Base-by-base conservation (phyloP, 2,888 invertebrate species). In the Orgyia antiqua region DNA sequence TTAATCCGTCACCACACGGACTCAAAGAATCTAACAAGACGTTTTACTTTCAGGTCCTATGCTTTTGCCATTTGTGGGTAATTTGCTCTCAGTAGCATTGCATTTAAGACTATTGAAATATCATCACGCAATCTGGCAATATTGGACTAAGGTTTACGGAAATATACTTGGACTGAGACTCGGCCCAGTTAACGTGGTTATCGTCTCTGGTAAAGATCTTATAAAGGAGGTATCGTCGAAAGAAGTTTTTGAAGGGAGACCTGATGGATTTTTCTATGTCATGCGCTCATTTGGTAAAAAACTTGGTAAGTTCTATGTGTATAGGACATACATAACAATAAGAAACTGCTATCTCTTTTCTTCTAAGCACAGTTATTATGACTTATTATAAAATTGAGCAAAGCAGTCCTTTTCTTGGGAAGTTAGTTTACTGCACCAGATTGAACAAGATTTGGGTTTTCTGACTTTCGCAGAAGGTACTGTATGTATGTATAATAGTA, bases 221-320 rank as follows among this genome's bases (percentile, higher is more conserved):
- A 89, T 92, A 8, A 90, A 87, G 44, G 90, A 92, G 53, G 89
- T 91, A 3, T 80, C 90, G 1, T 73, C 83, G 0, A 80, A 87
- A 24, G 91, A 91, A 15, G 91, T 90, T 18, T 92, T 93, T 42
- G 90, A 91, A 44, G 93, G 92, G 0, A 84, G 94, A 39, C 93
- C 93, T 0, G 88, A 91, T 58, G 92, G 92, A 6, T 92, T 91
- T 55, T 90, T 92, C 61, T 93, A 91, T 51, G 79, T 88, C 25
- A 72, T 92, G 50, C 83, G 93, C 35, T 88, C 92, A 0, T 91
- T 91, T 48, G 92, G 92, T 3, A 89, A 90, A 65, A 87, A 91
- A 62, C 72, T 90, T 33, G 93, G 93, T 92, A 62, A 71, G 77
- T 64, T 24, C 9, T 13, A n/a, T n/a, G n/a, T n/a, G n/a, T n/a